A percentile compares a stretch with the other conserved stretches of the same genome.
Conservation (phyloP, 2,888 invertebrate species). For the Pollenia labialis region DNA sequence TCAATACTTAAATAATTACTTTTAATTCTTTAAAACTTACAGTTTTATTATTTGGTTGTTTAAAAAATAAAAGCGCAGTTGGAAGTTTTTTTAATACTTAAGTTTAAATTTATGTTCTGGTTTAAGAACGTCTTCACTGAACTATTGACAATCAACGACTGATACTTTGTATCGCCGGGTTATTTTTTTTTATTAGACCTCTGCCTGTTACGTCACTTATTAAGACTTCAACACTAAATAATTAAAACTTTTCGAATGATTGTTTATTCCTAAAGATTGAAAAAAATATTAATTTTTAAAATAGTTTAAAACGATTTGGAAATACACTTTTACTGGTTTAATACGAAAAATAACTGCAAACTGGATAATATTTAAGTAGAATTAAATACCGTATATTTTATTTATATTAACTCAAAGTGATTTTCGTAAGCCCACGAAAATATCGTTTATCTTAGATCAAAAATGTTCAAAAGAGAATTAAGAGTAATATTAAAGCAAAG, state of each 20-base stretch:
- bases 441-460: too few species aligned
- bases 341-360: too few species aligned
- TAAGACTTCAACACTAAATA: conserved; percentile 22
- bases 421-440: too few species aligned
- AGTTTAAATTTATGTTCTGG: background rate
- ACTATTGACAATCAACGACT: conserved; percentile 31
- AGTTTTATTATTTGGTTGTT: background rate
- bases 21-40: too few species aligned
- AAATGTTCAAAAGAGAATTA: too few species aligned
- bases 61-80: background rate
- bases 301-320: background rate
- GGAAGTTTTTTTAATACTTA: background rate
- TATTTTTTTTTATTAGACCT: conserved; percentile 20
- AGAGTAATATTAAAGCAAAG: too few species aligned
- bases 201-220: background rate
- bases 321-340: too few species aligned
- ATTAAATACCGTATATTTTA: background rate
- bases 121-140: conserved; percentile 7
- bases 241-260: background rate
- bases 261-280: background rate
- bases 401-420: background rate
- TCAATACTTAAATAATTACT: too few species aligned
- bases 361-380: too few species aligned
- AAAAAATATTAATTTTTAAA: background rate
- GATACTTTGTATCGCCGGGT: background rate